Percentiles rank a stretch among this genome's conserved stretches.
Conservation (phyloP, 2,888 invertebrate genomes). For the Lomographa bimaculata region DNA sequence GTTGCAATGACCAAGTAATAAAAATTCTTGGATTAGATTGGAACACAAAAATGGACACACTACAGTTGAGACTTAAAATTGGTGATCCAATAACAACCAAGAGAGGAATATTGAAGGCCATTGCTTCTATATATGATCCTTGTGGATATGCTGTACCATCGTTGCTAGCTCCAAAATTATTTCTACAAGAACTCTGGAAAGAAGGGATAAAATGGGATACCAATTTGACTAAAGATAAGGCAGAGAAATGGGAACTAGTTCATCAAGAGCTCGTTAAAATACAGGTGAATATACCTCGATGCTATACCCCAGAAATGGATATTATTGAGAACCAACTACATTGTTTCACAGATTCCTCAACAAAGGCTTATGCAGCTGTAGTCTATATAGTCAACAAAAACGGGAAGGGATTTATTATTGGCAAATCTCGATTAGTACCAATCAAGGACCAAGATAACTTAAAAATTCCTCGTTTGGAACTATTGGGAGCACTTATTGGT, state of each 20-base stretch:
- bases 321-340: too few species aligned
- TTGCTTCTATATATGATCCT: conserved; percentile 28
- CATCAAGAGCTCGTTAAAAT: too few species aligned
- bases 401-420: background rate
- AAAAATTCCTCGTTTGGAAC: background rate
- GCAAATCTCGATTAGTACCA: background rate
- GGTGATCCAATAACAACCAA: conserved; percentile 9
- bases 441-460: conserved; percentile 10
- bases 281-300: too few species aligned
- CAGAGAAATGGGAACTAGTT: too few species aligned
- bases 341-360: background rate
- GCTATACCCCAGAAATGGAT: too few species aligned
- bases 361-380: background rate
- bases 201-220: conserved; percentile 21
- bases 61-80: background rate
- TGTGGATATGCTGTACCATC: conserved; percentile 23
- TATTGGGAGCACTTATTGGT: background rate
- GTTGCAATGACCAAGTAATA: background rate
- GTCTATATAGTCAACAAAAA: background rate
- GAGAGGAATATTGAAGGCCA: conserved; percentile 11
- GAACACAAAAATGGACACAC: conserved; percentile 1
- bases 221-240: conserved; percentile 2
- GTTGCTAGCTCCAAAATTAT: conserved; percentile 21
- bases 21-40: conserved; percentile 3
- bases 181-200: conserved; percentile 24